These are phyloP conservation scores for Hedya salicella DNA, from an alignment of 2,888 invertebrate genomes.

Conservation along the genomic window DNA sequence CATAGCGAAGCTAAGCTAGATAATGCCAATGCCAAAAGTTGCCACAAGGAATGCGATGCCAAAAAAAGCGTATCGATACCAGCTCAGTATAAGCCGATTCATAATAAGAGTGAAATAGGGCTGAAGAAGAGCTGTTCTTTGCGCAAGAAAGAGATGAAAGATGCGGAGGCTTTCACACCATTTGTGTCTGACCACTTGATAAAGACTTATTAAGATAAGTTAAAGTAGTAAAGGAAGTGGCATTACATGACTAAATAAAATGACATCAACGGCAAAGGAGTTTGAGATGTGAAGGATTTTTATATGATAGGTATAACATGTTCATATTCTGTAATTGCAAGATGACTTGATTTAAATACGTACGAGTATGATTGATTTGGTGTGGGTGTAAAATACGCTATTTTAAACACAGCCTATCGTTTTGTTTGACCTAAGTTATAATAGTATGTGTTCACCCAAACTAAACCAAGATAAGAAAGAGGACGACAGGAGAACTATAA, in stretches of 20 bases:
- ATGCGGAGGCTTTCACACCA: conserved; percentile 62
- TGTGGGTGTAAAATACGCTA: no score
- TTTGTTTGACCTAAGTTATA: no score
- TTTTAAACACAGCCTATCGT: no score
- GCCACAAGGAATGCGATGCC: conserved; percentile 62
- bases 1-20: conserved; percentile 45
- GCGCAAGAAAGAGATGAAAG: conserved; percentile 73
- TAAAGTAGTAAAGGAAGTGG: background rate
- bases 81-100: conserved; percentile 72
- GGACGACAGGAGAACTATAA: no score
- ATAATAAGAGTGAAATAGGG: conserved; percentile 76
- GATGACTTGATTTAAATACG: no score
- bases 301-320: no score
- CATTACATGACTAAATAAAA: no score
- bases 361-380: no score
- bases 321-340: no score
- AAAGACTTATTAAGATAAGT: conserved; percentile 70
- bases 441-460: no score
- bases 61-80: conserved; percentile 72
- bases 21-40: conserved; percentile 54
- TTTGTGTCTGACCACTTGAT: conserved; percentile 77
- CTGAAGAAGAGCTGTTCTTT: conserved; percentile 74
- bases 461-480: no score
- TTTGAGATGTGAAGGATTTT: no score
- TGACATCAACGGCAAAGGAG: background rate